Evolutionary conservation across 2,888 invertebrate genomes (phyloP).

Genomic region (Neoascia interrupta): DNA sequence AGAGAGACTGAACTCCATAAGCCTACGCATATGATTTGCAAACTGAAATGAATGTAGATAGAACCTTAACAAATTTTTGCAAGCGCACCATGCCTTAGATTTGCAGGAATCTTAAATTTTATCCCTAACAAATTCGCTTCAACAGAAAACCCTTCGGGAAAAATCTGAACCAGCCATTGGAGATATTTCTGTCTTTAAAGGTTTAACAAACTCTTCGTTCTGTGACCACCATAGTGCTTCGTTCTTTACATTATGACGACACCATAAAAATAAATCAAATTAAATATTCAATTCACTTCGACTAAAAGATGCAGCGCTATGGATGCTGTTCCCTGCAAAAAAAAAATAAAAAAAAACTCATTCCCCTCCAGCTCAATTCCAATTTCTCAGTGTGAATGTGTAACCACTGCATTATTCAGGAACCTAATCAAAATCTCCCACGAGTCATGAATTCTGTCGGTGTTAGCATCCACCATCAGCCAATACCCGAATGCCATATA

Average conservation of each 20-base stretch:
- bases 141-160: too few species aligned
- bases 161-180: too few species aligned
- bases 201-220: too few species aligned
- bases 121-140: too few species aligned
- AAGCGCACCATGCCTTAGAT: too few species aligned
- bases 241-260: constrained; percentile 40
- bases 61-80: too few species aligned
- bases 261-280: constrained; percentile 67
- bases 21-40: too few species aligned
- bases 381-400: constrained; percentile 65
- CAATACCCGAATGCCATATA: neutral
- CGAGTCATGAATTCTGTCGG: constrained; percentile 56
- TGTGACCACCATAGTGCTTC: constrained; percentile 12
- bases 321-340: neutral
- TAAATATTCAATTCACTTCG: constrained; percentile 64
- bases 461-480: neutral
- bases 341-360: neutral
- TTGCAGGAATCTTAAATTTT: too few species aligned
- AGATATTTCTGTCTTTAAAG: too few species aligned
- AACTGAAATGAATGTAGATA: too few species aligned
- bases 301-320: constrained; percentile 30
- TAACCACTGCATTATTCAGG: constrained; percentile 67
- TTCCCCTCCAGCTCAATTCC: constrained; percentile 62
- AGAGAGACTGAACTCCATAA: too few species aligned
- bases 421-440: constrained; percentile 69